Percentiles rank a stretch among this genome's conserved stretches.
These are phyloP conservation scores for Pangasius mekongensis DNA, from an alignment of 2,797 vertebrate species.

Conservation along the genomic window DNA sequence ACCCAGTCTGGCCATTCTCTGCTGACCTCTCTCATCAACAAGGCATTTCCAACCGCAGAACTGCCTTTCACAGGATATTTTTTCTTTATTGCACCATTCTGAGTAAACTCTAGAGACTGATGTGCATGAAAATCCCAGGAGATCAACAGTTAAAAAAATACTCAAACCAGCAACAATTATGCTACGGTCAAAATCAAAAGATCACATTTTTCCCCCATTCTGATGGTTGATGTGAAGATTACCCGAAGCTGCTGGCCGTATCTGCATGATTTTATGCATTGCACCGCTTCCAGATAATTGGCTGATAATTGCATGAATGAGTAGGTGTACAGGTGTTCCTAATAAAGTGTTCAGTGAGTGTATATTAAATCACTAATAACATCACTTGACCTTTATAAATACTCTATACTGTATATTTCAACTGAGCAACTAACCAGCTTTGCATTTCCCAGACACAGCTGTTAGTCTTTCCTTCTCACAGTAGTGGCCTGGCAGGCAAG, in stretches of 20 bases:
- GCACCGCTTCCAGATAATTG: background rate
- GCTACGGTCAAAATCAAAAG: no score
- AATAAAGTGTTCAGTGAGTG: background rate
- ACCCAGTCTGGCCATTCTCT: no score
- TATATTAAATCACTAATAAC: background rate
- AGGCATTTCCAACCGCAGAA: no score
- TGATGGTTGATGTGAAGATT: background rate
- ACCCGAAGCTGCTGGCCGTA: background rate
- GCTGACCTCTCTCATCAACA: no score
- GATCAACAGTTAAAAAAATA: background rate
- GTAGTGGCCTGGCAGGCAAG: slow-evolving; percentile 90
- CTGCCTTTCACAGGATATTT: no score
- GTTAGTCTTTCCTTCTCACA: slow-evolving; percentile 89
- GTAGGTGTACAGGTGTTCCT: background rate
- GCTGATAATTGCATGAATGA: background rate
- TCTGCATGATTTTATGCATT: background rate
- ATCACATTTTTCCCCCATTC: background rate
- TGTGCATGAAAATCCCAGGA: background rate
- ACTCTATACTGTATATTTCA: background rate
- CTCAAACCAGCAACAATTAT: background rate
- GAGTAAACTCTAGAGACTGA: background rate
- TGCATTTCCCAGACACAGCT: slow-evolving; percentile 85
- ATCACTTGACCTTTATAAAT: background rate
- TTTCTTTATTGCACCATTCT: background rate
- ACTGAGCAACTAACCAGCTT: slow-evolving; percentile 80